These are phyloP conservation scores for Pandemis heparana DNA, from an alignment of 2,888 invertebrate species.

Conservation along the genomic window DNA sequence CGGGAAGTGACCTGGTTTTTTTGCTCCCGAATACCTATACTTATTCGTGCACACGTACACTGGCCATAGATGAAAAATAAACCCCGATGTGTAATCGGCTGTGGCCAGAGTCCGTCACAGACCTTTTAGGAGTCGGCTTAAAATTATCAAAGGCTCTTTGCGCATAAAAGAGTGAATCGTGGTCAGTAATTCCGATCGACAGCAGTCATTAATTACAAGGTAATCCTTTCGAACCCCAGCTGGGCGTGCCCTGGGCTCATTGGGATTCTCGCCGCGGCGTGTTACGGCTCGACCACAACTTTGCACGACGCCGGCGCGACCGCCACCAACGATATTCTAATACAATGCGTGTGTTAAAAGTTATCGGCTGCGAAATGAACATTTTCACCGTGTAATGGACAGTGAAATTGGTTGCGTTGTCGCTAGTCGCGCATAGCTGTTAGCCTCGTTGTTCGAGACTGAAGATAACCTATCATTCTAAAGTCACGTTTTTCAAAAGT, in stretches of 20 bases:
- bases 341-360: too few species aligned
- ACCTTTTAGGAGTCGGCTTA: conserved; percentile 25
- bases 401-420: too few species aligned
- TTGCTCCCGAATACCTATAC: not conserved
- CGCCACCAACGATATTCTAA: too few species aligned
- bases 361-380: too few species aligned
- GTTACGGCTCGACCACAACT: not conserved
- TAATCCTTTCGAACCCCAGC: conserved; percentile 29
- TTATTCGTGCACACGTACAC: not conserved
- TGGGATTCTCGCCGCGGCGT: not conserved
- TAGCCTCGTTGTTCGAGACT: too few species aligned
- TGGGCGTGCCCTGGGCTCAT: conserved; percentile 1
- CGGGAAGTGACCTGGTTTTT: too few species aligned
- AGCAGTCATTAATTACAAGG: conserved; percentile 33
- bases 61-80: conserved; percentile 17
- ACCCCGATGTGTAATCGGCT: conserved; percentile 23
- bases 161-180: conserved; percentile 33
- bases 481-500: too few species aligned
- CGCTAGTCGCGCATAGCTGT: too few species aligned
- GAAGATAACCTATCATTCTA: too few species aligned
- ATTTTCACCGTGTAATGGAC: too few species aligned
- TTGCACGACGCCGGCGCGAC: too few species aligned
- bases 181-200: conserved; percentile 38
- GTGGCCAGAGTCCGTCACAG: not conserved
- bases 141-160: conserved; percentile 34